Base-by-base conservation (phyloP, 1,140 invertebrate species). In the Drosophila teissieri region DNA sequence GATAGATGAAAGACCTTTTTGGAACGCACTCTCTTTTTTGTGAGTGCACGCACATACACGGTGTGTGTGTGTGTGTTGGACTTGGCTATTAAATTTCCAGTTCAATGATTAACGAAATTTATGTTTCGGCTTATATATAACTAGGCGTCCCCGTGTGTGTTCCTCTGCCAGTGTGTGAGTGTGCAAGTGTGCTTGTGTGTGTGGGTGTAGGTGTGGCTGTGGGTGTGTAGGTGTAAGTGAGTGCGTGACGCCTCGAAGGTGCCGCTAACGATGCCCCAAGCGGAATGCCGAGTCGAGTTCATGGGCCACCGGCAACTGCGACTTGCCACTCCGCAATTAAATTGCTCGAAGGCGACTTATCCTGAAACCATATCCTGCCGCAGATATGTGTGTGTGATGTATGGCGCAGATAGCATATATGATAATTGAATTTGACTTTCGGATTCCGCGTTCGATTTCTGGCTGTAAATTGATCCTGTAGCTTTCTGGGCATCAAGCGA, bases 21-120 rank as follows among this genome's bases (percentile, higher is more conserved):
- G 1, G 19, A 19, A 19, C 24, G 8, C 31, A 10, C 31, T 39
- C 10, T 4, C 10, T 10, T 48, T 48, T 48, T n/a, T 24, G 10
- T 3, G 19, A 45, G 31, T 46, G 62, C 22, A 37, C 19, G 19
- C 22, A 53, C 15, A 22, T 17, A 22, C 42, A 15, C 34, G 6
- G 46, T 36, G 10, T 27, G 39, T 79, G 53, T 31, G 45, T 54
- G 51, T 60, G 57, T 81, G 77, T 78, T 67, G 83, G 83, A 75
- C 84, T 83, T 77, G 79, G 83, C 83, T 88, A 88, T 88, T 88
- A 88, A 88, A 88, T 88, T 88, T 88, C 79, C 83, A 88, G 83
- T 89, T 88, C 84, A 88, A 88, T 88, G 83, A 88, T 89, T 88
- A 88, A 88, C 83, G 84, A 88, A 88, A 88, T 88, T 88, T 88